These are phyloP conservation scores for Lapara coniferarum DNA, from an alignment of 2,888 invertebrate genomes.

Conservation along the genomic window DNA sequence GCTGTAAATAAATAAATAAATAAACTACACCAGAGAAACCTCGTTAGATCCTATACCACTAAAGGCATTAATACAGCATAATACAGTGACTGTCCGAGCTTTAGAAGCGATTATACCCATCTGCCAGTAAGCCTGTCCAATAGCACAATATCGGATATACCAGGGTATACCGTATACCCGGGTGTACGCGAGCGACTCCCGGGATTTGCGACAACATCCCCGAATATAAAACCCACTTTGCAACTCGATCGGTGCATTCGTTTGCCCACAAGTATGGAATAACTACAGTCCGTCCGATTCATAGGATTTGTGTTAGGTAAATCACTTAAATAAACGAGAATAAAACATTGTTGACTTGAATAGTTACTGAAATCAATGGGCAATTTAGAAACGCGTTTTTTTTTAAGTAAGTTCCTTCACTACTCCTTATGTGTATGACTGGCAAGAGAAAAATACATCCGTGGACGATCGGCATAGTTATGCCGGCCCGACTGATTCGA, in stretches of 20 bases:
- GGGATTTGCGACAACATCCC: conserved; percentile 3
- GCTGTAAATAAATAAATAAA: too few species aligned
- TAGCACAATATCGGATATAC: background rate
- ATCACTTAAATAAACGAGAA: background rate
- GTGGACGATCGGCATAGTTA: too few species aligned
- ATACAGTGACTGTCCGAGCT: background rate
- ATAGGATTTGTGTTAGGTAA: background rate
- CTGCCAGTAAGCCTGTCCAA: background rate
- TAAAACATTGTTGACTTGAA: too few species aligned
- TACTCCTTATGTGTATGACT: too few species aligned
- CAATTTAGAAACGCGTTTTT: too few species aligned
- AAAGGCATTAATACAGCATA: background rate
- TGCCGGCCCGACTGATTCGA: too few species aligned
- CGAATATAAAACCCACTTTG: conserved; percentile 2
- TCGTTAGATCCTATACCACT: background rate
- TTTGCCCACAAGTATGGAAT: background rate
- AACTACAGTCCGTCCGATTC: background rate
- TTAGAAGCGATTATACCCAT: conserved; percentile 1
- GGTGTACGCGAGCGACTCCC: background rate
- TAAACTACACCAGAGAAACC: too few species aligned
- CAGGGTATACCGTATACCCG: background rate
- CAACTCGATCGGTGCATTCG: conserved; percentile 13
- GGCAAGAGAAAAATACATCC: too few species aligned
- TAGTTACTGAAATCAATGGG: too few species aligned
- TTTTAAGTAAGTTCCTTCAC: too few species aligned